A percentile compares a stretch with the other conserved stretches of the same genome.
These are phyloP conservation scores for Ridgeia piscesae DNA, from an alignment of 1,140 invertebrate species.

Conservation along the genomic window DNA sequence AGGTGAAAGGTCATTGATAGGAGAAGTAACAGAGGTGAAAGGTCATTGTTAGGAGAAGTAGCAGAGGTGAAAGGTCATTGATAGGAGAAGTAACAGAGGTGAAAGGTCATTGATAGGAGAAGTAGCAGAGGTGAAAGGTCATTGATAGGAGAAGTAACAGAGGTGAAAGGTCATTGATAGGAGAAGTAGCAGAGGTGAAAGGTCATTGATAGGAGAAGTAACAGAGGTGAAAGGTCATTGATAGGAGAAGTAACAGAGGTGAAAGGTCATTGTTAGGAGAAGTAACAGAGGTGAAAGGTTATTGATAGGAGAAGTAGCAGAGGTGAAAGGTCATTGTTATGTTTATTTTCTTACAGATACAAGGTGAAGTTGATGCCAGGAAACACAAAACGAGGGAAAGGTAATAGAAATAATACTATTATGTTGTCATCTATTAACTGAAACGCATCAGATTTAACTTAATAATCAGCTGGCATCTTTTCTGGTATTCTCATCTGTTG, in stretches of 20 bases:
- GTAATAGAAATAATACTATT: slow-evolving; percentile 33
- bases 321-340: neutral
- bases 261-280: slow-evolving; percentile 8
- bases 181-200: neutral
- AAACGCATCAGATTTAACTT: neutral
- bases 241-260: neutral
- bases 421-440: neutral
- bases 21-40: neutral
- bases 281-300: neutral
- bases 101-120: slow-evolving; percentile 4
- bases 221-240: neutral
- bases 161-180: neutral
- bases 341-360: slow-evolving; percentile 65
- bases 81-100: neutral
- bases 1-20: neutral
- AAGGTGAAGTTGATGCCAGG: slow-evolving; percentile 95
- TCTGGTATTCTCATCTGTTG: no score
- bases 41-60: slow-evolving; percentile 2
- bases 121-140: neutral
- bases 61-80: neutral
- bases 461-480: neutral
- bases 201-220: neutral
- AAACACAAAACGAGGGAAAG: slow-evolving; percentile 90
- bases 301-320: neutral
- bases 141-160: neutral